Base-by-base conservation (phyloP, 2,113 vertebrate species). In the Larimichthys crocea region DNA sequence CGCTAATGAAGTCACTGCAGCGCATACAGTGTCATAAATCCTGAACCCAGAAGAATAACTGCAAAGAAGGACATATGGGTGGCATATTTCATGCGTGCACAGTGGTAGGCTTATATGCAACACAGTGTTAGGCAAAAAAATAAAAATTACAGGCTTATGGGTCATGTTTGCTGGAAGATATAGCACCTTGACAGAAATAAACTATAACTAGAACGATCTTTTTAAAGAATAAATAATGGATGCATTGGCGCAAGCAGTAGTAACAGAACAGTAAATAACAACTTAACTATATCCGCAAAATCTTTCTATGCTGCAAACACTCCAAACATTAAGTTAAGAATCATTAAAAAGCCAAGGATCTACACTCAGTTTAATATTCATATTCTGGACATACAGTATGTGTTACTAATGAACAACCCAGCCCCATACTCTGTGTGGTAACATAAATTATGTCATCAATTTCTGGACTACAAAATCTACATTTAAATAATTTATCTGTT, bases 401-500 rank as follows among this genome's bases (percentile, higher is more conserved):
- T 59, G 61, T 53, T 42, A 56, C 63, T 77, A 63, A 85, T 64
- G 44, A 90, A 73, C 46, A 50, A 74, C 70, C 57, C 59, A 66
- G 55, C 46, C 44, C 57, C 53, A 24, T 42, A 79, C 70, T 77
- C 74, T 79, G 62, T 64, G 53, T 40, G 76, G 65, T 70, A 40
- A 22, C 82, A 90, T 92, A 48, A 88, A 93, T 92, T 87, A 91
- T 90, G 61, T 44, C 59, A 67, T 86, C 84, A 79, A 65, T 90
- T 85, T 92, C 65, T 85, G 78, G 64, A 80, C 79, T 85, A 82
- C 83, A 88, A 92, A 90, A 76, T 87, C 86, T 22, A 66, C 62
- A 63, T n/a, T 50, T 94, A 42, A 93, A 93, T 94, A 73, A 92
- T 94, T 90, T 66, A 94, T 87, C 66, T 79, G 84, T 85, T 91